phyloP scores from a whole-genome alignment of 2,797 vertebrate genomes.

The Echiichthys vipera region DNA sequence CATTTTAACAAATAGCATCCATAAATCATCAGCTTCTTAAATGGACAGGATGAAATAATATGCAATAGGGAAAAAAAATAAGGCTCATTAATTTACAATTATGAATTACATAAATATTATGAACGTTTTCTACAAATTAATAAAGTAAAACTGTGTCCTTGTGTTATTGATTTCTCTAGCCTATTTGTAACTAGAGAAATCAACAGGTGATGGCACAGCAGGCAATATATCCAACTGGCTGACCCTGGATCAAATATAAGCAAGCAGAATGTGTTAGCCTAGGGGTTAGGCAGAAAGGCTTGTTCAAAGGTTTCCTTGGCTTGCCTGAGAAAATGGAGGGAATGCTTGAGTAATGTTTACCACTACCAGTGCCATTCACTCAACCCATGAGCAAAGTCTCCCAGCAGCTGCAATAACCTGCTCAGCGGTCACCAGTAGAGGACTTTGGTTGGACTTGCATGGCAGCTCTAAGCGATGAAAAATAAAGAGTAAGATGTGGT shows the following conservation, averaged over 20 bases:
- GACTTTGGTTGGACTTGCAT: neutral
- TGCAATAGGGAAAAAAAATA: no score
- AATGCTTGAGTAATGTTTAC: neutral
- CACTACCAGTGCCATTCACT: neutral
- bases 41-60: conserved; percentile 16
- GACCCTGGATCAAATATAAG: conserved; percentile 26
- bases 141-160: neutral
- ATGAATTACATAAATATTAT: conserved; percentile 23
- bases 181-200: neutral
- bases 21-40: conserved; percentile 43
- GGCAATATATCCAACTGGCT: neutral
- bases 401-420: neutral
- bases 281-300: conserved; percentile 17
- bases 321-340: conserved; percentile 3
- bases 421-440: neutral
- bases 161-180: neutral
- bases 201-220: neutral
- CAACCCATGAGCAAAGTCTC: conserved; percentile 1
- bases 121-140: conserved; percentile 9
- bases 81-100: conserved; percentile 53
- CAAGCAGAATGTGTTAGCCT: conserved; percentile 15
- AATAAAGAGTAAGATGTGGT: neutral
- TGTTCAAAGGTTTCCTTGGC: conserved; percentile 15
- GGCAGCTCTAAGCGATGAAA: neutral
- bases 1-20: conserved; percentile 37